Conservation (phyloP, 1,140 invertebrate genomes). For the Drosophila parabipectinata region DNA sequence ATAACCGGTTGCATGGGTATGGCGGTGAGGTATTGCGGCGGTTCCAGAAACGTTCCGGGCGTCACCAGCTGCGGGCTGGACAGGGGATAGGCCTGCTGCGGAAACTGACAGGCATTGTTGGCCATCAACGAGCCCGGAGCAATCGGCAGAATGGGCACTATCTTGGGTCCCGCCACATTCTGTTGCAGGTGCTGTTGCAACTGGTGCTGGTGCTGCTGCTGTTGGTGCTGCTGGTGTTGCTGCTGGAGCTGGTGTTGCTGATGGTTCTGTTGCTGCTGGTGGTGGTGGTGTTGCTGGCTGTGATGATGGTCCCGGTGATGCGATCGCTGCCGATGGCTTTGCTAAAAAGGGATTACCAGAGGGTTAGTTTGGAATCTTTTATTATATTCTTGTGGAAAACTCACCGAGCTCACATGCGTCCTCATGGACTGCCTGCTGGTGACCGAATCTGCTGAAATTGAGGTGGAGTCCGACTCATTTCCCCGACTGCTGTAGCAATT, state of each 20-base stretch:
- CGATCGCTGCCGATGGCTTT: constrained; percentile 66
- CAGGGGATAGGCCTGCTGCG: constrained; percentile 66
- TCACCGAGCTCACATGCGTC: constrained; percentile 85
- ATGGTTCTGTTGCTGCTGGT: constrained; percentile 51
- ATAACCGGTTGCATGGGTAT: constrained; percentile 87
- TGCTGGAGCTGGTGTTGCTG: constrained; percentile 51
- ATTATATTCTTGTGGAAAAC: constrained; percentile 3
- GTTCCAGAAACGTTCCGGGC: constrained; percentile 85
- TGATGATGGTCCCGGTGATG: constrained; percentile 45
- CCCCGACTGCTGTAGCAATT: constrained; percentile 68
- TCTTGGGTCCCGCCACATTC: constrained; percentile 43
- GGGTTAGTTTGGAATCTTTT: neutral
- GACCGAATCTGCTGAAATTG: constrained; percentile 88
- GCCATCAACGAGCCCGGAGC: constrained; percentile 55
- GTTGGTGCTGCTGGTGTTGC: constrained; percentile 41
- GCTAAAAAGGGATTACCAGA: constrained; percentile 16
- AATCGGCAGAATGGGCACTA: constrained; percentile 66
- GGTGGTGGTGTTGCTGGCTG: constrained; percentile 45
- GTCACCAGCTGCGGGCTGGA: constrained; percentile 73
- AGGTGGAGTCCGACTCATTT: constrained; percentile 87
- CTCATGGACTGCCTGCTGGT: constrained; percentile 86
- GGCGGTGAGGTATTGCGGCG: constrained; percentile 86
- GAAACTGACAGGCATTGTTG: constrained; percentile 61
- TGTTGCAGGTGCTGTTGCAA: constrained; percentile 51
- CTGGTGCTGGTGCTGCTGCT: constrained; percentile 45